A percentile compares a stretch with the other conserved stretches of the same genome.
These are phyloP conservation scores for Acanthosepion esculentum DNA, from an alignment of 2,888 invertebrate species.

Conservation along the genomic window DNA sequence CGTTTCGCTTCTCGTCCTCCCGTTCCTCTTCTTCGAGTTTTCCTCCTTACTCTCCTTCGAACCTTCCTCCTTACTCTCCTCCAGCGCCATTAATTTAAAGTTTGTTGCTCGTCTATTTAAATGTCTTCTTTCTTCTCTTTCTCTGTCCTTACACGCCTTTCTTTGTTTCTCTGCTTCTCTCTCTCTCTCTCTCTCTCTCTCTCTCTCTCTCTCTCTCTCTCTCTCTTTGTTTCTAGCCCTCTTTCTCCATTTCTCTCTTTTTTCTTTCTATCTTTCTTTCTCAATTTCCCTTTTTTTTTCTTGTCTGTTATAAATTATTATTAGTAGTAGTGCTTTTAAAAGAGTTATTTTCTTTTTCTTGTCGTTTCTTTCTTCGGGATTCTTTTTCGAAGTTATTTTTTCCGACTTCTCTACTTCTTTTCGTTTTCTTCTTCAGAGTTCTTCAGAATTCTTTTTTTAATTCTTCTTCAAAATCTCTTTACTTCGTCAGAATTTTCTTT, in stretches of 20 bases:
- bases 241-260: neutral
- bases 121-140: neutral
- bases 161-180: neutral
- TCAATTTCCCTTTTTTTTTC: too few relatives aligned
- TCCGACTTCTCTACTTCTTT: neutral
- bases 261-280: neutral
- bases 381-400: neutral
- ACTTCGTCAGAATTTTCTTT: neutral
- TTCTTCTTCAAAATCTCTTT: neutral
- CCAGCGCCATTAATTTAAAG: neutral
- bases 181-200: neutral
- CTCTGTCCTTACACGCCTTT: neutral
- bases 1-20: neutral
- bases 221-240: neutral
- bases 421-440: neutral
- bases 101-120: neutral
- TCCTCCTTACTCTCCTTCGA: neutral
- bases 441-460: too few relatives aligned
- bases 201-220: neutral
- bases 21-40: neutral
- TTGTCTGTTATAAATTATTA: too few relatives aligned
- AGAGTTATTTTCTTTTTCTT: neutral
- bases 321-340: too few relatives aligned
- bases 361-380: neutral
- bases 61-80: neutral